Base-by-base conservation (phyloP, 2,113 vertebrate genomes). In the Forbesichthys papilliferus region DNA sequence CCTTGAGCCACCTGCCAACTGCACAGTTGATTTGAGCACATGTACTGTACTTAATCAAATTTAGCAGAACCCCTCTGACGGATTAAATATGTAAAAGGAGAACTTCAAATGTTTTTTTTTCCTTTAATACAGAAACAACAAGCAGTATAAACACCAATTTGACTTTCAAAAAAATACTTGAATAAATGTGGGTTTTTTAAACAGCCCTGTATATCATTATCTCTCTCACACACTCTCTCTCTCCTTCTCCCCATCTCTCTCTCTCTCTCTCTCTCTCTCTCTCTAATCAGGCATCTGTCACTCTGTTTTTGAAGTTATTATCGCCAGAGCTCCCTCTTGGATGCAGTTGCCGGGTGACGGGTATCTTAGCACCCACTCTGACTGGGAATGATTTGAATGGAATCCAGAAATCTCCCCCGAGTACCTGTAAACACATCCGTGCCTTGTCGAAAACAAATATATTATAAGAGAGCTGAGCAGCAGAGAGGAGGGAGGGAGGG, bases 281-380 rank as follows among this genome's bases (percentile, higher is more conserved):
- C 95, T 95, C 95, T 98, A 97, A 98, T 98, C 97, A 98, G 95
- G 95, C 96, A 98, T 99, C 96, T 98, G 97, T 97, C 96, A 96
- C 96, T 98, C 95, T 95, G 88, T 92, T 98, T 98, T 98, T 98
- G 95, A 98, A 98, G 96, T 98, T 98, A 99, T 99, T 98, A 98
- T 98, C 96, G 93, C 95, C 94, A 93, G 88, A 93, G 95, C 96
- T 99, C 98, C 96, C 97, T 95, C 95, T 96, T 96, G 97, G 96
- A 97, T 96, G 95, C 92, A 96, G 98, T 99, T 98, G 98, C 98
- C 93, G 96, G 96, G 97, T 98, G 97, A 98, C 95, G 94, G 95
- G 96, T 98, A 98, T 98, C 96, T 97, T 98, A 96, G 98, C 96
- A 97, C 96, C 96, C 98, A 98, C 94, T 98, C 95, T 96, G 95